Percentiles rank a stretch among this genome's conserved stretches.
These are phyloP conservation scores for Gila robusta DNA, from an alignment of 2,797 vertebrate genomes.

Conservation along the genomic window DNA sequence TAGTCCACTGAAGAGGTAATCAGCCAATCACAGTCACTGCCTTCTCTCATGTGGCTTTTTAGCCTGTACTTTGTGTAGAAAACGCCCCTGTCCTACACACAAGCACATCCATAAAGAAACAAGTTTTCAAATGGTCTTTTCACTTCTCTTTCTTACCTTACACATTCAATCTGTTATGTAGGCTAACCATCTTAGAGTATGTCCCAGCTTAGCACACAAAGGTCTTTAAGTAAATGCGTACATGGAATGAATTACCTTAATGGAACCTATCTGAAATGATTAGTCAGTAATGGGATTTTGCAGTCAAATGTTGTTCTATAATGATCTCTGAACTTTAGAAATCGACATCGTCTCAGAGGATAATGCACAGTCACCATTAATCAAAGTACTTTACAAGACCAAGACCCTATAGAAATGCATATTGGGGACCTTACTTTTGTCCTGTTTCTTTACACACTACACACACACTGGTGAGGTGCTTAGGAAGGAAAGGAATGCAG, in stretches of 20 bases:
- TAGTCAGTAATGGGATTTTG: slow-evolving; percentile 6
- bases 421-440: neutral
- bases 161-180: slow-evolving; percentile 25
- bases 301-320: neutral
- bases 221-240: neutral
- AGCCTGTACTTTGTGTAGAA: neutral
- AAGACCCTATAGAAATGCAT: neutral
- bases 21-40: neutral
- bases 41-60: neutral
- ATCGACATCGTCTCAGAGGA: neutral
- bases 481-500: slow-evolving; percentile 39
- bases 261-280: neutral
- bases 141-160: neutral
- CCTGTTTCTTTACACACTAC: neutral
- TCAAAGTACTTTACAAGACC: neutral
- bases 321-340: neutral
- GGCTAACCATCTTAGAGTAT: slow-evolving; percentile 22
- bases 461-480: slow-evolving; percentile 4
- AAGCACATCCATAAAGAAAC: neutral
- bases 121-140: neutral
- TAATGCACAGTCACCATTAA: neutral
- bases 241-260: slow-evolving; percentile 11
- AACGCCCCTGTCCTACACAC: neutral
- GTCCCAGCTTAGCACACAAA: slow-evolving; percentile 19
- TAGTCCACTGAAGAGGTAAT: neutral